Evolutionary conservation across 2,888 invertebrate species (phyloP).

Genomic region (Drosophila tripunctata): DNA sequence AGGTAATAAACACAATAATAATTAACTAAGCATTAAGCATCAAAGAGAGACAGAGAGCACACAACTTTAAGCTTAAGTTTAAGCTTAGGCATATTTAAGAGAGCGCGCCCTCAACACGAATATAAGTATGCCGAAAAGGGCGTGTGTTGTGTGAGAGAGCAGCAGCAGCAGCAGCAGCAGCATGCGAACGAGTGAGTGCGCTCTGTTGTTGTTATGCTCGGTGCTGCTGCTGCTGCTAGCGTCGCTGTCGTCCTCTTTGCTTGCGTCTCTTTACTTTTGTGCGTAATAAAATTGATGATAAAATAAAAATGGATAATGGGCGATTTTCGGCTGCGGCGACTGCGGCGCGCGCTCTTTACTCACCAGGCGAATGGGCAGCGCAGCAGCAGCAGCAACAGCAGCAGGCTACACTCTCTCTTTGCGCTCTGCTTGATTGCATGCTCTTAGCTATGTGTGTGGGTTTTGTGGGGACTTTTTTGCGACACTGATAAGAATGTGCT

Average conservation of each 20-base stretch:
- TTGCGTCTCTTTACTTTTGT: conserved; percentile 70
- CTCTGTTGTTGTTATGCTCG: conserved; percentile 52
- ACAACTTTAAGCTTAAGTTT: too few relatives aligned
- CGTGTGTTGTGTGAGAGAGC: conserved; percentile 72
- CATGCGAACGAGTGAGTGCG: conserved; percentile 37
- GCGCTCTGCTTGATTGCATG: background rate
- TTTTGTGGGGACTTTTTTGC: conserved; percentile 3
- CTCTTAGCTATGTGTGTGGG: conserved; percentile 4
- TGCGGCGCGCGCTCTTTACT: conserved; percentile 8
- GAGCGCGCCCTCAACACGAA: too few relatives aligned
- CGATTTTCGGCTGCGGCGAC: conserved; percentile 65
- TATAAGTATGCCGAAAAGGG: conserved; percentile 68
- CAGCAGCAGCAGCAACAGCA: conserved; percentile 4
- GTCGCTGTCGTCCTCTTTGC: conserved; percentile 24
- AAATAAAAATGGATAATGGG: conserved; percentile 80
- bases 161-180: conserved; percentile 47
- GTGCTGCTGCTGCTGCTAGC: conserved; percentile 43
- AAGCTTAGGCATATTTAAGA: too few relatives aligned
- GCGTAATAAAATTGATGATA: conserved; percentile 79
- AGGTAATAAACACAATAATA: conserved; percentile 33
- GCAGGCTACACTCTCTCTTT: background rate
- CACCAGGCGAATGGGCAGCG: background rate
- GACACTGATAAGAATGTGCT: conserved; percentile 66
- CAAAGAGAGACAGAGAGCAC: too few relatives aligned
- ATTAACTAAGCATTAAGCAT: too few relatives aligned